These are phyloP conservation scores for Leuctra nigra DNA, from an alignment of 2,888 invertebrate species.

Conservation along the genomic window DNA sequence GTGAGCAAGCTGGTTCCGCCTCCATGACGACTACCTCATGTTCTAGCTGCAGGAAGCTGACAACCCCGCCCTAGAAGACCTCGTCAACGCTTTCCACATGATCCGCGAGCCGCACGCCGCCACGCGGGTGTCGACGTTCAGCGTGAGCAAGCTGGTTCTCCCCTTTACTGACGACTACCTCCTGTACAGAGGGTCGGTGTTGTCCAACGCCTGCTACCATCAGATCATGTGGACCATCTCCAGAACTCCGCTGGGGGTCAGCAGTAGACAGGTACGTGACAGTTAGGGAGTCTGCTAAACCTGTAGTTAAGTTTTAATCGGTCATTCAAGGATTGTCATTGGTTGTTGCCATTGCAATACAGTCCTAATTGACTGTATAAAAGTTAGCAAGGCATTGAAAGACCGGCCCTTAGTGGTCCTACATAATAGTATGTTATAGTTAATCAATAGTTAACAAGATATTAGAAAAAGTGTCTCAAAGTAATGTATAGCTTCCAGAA, in stretches of 20 bases:
- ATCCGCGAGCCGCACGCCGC: slow-evolving; percentile 47
- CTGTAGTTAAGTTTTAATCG: too few species aligned
- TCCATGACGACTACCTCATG: slow-evolving; percentile 54
- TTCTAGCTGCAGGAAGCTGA: slow-evolving; percentile 38
- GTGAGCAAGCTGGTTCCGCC: slow-evolving; percentile 46
- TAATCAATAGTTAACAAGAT: too few species aligned
- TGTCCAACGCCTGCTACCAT: slow-evolving; percentile 41
- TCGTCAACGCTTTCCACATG: slow-evolving; percentile 44
- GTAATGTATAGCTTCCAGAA: too few species aligned
- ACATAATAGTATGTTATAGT: too few species aligned
- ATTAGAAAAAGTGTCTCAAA: too few species aligned
- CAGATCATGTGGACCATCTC: slow-evolving; percentile 54
- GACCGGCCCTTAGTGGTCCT: too few species aligned
- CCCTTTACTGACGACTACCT: slow-evolving; percentile 57
- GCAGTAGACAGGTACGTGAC: slow-evolving; percentile 52
- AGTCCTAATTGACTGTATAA: too few species aligned
- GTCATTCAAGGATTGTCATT: too few species aligned
- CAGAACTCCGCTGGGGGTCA: slow-evolving; percentile 49
- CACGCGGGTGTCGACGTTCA: slow-evolving; percentile 47
- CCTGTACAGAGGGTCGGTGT: slow-evolving; percentile 54
- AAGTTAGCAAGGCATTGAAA: too few species aligned
- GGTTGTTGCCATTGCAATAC: too few species aligned
- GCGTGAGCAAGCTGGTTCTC: slow-evolving; percentile 46
- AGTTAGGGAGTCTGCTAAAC: too few species aligned
- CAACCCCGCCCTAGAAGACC: slow-evolving; percentile 35